These are phyloP conservation scores for Sebastes iracundus DNA, from an alignment of 2,797 vertebrate genomes.

Conservation along the genomic window DNA sequence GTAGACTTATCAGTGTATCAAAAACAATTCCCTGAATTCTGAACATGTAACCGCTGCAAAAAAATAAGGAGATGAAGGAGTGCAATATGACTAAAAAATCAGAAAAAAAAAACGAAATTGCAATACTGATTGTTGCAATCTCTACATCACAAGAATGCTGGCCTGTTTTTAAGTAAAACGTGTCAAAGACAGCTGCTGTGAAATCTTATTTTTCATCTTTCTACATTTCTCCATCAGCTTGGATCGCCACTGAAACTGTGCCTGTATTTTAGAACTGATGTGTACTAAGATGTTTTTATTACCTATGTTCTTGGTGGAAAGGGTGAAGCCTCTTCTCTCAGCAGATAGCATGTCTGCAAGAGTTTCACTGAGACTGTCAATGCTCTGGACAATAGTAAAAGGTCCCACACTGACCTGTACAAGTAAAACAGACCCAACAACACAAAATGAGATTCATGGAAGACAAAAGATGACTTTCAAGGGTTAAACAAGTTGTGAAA, in stretches of 20 bases:
- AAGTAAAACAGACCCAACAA: conserved; percentile 13
- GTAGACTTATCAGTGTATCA: not conserved
- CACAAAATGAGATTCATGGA: not conserved
- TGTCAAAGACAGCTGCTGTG: not conserved
- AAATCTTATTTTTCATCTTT: not conserved
- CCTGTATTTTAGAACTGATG: not conserved
- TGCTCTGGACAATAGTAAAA: conserved; percentile 78
- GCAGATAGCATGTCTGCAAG: conserved; percentile 77
- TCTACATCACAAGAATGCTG: not conserved
- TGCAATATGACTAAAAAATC: not conserved
- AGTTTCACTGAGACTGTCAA: conserved; percentile 78
- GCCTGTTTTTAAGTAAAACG: not conserved
- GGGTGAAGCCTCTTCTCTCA: conserved; percentile 70
- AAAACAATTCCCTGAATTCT: not conserved
- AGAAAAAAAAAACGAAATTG: not conserved
- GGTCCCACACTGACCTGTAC: conserved; percentile 73
- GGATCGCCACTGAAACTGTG: not conserved
- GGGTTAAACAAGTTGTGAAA: not conserved
- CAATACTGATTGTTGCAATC: not conserved
- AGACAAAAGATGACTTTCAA: not conserved
- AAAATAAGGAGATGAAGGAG: not conserved
- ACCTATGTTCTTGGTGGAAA: conserved; percentile 86
- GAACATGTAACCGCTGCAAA: not conserved
- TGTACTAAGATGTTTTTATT: conserved; percentile 11
- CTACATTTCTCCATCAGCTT: not conserved